Evolutionary conservation across 2,888 invertebrate species (phyloP), one percentile per base, ranked within the genome.

Genomic region (Cataglyphis cursor): DNA sequence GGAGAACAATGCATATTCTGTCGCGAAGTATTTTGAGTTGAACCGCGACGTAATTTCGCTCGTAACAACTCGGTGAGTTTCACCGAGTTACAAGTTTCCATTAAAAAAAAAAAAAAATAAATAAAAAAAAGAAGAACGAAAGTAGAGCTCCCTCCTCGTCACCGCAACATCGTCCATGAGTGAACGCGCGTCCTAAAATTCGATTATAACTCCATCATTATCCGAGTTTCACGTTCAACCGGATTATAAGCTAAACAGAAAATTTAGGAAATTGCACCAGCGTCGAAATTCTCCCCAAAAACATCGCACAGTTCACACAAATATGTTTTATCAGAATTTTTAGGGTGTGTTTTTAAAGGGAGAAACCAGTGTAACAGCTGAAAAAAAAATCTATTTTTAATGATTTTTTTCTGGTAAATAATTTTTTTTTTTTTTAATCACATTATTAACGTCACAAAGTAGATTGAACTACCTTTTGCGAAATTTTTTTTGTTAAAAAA

Each of bases 141-240:
- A 28, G 41, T 66, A 66, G 28, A 65, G 24, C 65, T 54, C n/a
- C 38, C 65, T 24, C 18, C 61, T 15, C 21, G 21, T 31, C 28
- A 54, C 51, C 51, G 35, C 65, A 76, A 18, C 65, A 24, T 54
- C 76, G 65, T 38, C 54, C 74, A 48, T 15, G 62, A 61, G 62
- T 41, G 62, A 75, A 41, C 59, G 21, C 78, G 68, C 68, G 41
- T 35, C 44, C 57, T 31, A 59, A 75, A 68, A 78, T 78, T 68
- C 38, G 28, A 78, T 78, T 78, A 78, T 59, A 44, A 78, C 44
- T 78, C 68, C 44, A 44, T 78, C 78, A 44, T 21, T 65, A 38
- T 38, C 61, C 38, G 51, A 24, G 64, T 54, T 72, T 64, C 48
- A 35, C 75, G 64, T 48, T 51, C 48, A 75, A 64, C 35, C n/a